phyloP scores from a whole-genome alignment of 2,113 vertebrate species.

The Prionailurus viverrinus region DNA sequence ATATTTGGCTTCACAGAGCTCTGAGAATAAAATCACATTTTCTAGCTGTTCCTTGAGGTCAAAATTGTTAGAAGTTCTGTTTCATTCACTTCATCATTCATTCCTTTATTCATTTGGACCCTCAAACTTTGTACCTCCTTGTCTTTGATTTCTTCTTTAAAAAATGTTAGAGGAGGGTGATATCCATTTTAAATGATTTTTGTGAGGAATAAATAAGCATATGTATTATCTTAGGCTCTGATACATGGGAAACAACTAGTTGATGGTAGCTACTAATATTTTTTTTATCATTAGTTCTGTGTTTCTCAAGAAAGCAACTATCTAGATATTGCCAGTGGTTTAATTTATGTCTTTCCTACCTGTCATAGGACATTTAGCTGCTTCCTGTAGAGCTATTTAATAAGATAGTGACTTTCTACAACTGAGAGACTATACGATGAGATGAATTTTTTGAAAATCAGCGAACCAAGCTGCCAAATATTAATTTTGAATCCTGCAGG shows the following conservation, averaged over 20 bases:
- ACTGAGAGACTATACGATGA: neutral
- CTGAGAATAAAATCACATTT: neutral
- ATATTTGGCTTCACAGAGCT: neutral
- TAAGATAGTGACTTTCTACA: slow-evolving; percentile 47
- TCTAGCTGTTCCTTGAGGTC: neutral
- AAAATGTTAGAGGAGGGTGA: neutral
- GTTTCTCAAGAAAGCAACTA: slow-evolving; percentile 38
- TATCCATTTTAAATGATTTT: neutral
- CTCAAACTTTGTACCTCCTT: neutral
- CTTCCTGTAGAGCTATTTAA: slow-evolving; percentile 69
- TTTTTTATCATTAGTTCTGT: slow-evolving; percentile 2
- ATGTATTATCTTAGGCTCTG: neutral
- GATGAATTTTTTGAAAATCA: slow-evolving; percentile 62
- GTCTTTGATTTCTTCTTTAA: slow-evolving; percentile 13
- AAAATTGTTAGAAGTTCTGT: neutral
- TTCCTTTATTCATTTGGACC: neutral
- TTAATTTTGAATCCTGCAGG: slow-evolving; percentile 64
- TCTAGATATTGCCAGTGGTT: neutral
- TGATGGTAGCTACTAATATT: neutral
- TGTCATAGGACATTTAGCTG: slow-evolving; percentile 35
- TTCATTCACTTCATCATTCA: neutral
- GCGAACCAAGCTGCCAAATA: slow-evolving; percentile 46
- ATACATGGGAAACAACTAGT: neutral
- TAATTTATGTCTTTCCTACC: slow-evolving; percentile 18
- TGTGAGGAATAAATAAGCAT: neutral